These are phyloP conservation scores for Glyptemys insculpta DNA, from an alignment of 2,797 vertebrate species.

Conservation along the genomic window DNA sequence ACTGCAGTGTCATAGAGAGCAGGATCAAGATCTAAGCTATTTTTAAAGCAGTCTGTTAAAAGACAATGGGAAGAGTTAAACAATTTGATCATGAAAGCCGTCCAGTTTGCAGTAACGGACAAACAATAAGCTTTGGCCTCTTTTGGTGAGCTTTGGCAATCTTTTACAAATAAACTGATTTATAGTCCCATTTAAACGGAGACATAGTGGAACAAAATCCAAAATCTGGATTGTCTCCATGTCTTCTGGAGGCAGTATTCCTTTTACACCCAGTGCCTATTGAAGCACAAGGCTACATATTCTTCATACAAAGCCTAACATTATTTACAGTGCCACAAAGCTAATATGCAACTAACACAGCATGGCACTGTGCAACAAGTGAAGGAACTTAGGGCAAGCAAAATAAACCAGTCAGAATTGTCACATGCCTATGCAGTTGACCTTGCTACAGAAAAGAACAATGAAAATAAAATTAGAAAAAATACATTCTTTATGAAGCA, in stretches of 20 bases:
- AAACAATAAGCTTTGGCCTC: background rate
- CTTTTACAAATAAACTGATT: background rate
- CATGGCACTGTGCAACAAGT: slow-evolving; percentile 25
- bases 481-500: slow-evolving; percentile 39
- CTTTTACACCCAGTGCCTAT: background rate
- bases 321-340: slow-evolving; percentile 38
- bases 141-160: background rate
- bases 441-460: slow-evolving; percentile 7
- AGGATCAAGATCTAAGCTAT: background rate
- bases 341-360: slow-evolving; percentile 51
- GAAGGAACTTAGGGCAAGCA: background rate
- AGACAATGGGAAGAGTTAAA: background rate
- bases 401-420: slow-evolving; percentile 8
- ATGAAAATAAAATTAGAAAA: background rate
- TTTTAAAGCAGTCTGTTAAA: background rate
- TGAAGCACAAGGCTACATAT: slow-evolving; percentile 39
- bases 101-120: background rate
- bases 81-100: background rate
- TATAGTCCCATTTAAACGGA: background rate
- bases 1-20: background rate
- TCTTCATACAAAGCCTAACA: slow-evolving; percentile 53
- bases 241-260: background rate
- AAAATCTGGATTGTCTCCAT: background rate
- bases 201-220: background rate
- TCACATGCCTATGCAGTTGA: slow-evolving; percentile 15